phyloP scores from a whole-genome alignment of 1,140 invertebrate genomes.

The Campoletis sonorensis region DNA sequence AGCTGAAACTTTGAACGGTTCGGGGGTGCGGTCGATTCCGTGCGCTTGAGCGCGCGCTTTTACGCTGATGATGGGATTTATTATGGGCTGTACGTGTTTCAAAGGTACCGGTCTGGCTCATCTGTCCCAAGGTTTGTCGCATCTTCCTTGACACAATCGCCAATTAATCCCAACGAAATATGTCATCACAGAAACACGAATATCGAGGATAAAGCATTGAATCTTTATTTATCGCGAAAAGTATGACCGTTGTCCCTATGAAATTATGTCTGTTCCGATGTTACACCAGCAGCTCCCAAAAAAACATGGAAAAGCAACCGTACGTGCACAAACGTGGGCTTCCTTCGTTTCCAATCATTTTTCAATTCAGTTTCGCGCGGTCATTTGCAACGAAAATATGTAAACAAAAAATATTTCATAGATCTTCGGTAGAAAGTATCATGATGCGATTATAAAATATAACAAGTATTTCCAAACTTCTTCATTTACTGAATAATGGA shows the following conservation, averaged over 20 bases:
- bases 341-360: too few relatives aligned
- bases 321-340: too few relatives aligned
- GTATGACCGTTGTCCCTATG: background rate
- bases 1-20: conserved; percentile 3
- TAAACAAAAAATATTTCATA: too few relatives aligned
- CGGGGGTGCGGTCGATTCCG: conserved; percentile 43
- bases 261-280: too few relatives aligned
- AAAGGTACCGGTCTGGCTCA: conserved; percentile 82
- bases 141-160: background rate
- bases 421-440: too few relatives aligned
- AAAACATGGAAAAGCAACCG: too few relatives aligned
- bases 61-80: conserved; percentile 87
- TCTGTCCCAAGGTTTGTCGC: conserved; percentile 73
- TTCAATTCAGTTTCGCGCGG: too few relatives aligned
- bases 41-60: conserved; percentile 36
- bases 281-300: too few relatives aligned
- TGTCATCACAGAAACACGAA: background rate
- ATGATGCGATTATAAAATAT: too few relatives aligned
- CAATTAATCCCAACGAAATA: background rate
- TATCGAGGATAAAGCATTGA: background rate
- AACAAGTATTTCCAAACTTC: too few relatives aligned
- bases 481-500: too few relatives aligned
- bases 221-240: background rate
- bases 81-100: conserved; percentile 92
- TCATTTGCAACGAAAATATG: too few relatives aligned